phyloP scores from a whole-genome alignment of 2,888 invertebrate species.

The Neria commutata region DNA sequence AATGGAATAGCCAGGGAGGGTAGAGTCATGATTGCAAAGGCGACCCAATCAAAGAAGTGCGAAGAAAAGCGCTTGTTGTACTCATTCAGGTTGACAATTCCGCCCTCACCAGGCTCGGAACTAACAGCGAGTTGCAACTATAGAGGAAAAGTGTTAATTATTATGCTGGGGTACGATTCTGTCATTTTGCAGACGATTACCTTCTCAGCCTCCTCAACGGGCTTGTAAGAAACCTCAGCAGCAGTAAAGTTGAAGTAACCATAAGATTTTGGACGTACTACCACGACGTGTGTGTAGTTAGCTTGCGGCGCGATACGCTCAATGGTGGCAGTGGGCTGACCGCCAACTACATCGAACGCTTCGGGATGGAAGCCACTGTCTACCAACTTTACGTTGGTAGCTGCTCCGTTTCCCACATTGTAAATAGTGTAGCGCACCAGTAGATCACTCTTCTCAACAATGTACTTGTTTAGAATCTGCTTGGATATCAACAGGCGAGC shows the following conservation, averaged over 20 bases:
- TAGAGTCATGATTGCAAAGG: conserved; percentile 95
- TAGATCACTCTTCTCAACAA: conserved; percentile 96
- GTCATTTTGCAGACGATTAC: conserved; percentile 59
- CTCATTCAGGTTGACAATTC: conserved; percentile 89
- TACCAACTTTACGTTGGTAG: conserved; percentile 80
- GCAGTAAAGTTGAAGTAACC: conserved; percentile 98
- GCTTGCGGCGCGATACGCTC: conserved; percentile 91
- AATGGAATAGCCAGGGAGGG: conserved; percentile 95
- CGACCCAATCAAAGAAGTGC: conserved; percentile 95
- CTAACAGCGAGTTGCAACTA: conserved; percentile 74
- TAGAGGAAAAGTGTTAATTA: conserved; percentile 45
- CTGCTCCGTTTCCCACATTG: conserved; percentile 92
- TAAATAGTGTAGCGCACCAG: conserved; percentile 92
- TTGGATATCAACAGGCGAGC: conserved; percentile 90
- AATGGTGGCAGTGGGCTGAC: conserved; percentile 80
- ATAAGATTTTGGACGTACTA: conserved; percentile 85
- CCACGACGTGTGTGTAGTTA: conserved; percentile 92
- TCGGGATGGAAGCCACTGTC: conserved; percentile 93
- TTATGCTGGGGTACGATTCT: neutral
- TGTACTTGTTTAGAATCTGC: conserved; percentile 92
- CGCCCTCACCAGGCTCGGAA: conserved; percentile 95
- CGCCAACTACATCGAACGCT: conserved; percentile 88
- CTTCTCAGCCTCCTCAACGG: conserved; percentile 80
- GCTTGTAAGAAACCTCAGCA: conserved; percentile 88
- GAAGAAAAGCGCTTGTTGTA: conserved; percentile 97